Base-by-base conservation (phyloP, 1,140 invertebrate genomes). In the Ceratoteleas bidentatus region DNA sequence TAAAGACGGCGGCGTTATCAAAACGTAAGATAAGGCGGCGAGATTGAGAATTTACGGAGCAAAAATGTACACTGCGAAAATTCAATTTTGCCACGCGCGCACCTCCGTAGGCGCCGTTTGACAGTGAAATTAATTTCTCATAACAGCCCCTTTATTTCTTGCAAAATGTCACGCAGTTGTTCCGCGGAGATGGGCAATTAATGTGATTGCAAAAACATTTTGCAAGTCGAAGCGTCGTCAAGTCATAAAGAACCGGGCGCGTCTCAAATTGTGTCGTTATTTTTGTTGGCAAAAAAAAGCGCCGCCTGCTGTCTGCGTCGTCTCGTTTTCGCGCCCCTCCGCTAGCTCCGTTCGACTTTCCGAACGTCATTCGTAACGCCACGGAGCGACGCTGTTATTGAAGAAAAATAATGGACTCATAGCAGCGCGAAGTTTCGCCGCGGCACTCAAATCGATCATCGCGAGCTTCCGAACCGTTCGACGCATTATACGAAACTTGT, bases 401-500 rank as follows among this genome's bases (percentile, higher is more conserved):
- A 79, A 72, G 68, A 72, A 81, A 81, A 74, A 81, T 81, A 81
- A 81, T 74, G 53, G 56, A 74, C 58, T 57, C 57, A 33, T 16
- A 62, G 68, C 24, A 50, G 52, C 53, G 66, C 66, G 8, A 78
- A 78, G n/a, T 78, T 78, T 11, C 49, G 45, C 14, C 56, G 68
- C 47, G 43, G 62, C 47, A 73, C 68, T 73, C 69, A 61, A 72
- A 80, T 73, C 77, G 77, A 80, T 80, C 77, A 80, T 80, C 57
- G 45, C 57, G 54, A 66, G 76, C 38, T 68, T 73, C 76, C 76
- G 76, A 79, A 79, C 72, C 76, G 66, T 79, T 79, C 68, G 68
- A 79, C 62, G 62, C 64, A 62, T 68, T 57, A 61, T 64, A 61
- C 69, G 13, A 80, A 80, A 80, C 77, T 74, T 64, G 69, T 80